A percentile compares a stretch with the other conserved stretches of the same genome.
Conservation (phyloP, 2,113 vertebrate genomes). For the Aphelocoma coerulescens region DNA sequence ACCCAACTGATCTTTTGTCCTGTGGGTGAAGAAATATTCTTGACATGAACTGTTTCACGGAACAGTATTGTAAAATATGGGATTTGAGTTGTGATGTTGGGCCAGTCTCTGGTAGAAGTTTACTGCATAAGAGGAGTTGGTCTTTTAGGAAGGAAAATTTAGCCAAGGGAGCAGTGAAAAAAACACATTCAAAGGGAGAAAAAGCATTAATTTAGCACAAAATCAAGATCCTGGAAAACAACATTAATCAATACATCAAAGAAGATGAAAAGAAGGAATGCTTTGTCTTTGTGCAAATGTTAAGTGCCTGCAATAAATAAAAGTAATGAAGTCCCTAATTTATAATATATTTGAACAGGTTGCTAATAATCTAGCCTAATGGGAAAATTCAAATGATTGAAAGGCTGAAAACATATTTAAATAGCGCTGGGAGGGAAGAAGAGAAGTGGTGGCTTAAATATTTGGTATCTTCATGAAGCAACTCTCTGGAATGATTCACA, state of each 20-base stretch:
- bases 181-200: background rate
- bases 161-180: background rate
- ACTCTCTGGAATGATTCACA: background rate
- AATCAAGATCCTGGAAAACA: background rate
- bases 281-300: conserved; percentile 19
- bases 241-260: background rate
- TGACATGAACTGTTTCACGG: background rate
- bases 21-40: background rate
- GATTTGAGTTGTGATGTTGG: background rate
- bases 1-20: background rate
- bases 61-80: background rate
- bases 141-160: background rate
- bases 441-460: background rate
- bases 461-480: background rate
- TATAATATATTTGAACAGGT: conserved; percentile 8
- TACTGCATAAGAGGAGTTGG: background rate
- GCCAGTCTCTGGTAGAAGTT: background rate
- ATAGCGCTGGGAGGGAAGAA: background rate
- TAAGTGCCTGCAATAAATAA: conserved; percentile 37
- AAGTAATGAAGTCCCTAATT: conserved; percentile 21
- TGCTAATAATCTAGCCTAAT: conserved; percentile 19
- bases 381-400: conserved; percentile 28
- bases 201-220: background rate
- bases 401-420: background rate
- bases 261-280: background rate